phyloP scores from a whole-genome alignment of 2,888 invertebrate genomes.

The Didymodactylos carnosus region DNA sequence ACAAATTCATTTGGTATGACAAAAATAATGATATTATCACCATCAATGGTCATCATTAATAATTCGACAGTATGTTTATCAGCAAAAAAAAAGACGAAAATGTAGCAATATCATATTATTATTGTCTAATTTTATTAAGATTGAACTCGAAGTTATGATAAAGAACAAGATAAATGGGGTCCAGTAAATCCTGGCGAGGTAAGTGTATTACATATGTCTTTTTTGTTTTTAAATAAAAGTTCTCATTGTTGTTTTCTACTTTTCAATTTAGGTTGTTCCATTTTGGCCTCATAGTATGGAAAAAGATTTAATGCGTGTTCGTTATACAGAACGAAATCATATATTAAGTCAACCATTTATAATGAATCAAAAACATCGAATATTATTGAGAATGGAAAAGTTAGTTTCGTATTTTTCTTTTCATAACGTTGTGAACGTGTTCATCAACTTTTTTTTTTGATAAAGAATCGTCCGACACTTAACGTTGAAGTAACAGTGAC shows the following conservation, averaged over 20 bases:
- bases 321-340: neutral
- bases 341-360: constrained; percentile 13
- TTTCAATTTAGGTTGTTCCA: neutral
- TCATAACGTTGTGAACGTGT: neutral
- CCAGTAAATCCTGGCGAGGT: neutral
- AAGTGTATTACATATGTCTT: neutral
- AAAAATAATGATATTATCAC: constrained; percentile 82
- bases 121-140: constrained; percentile 25
- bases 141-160: constrained; percentile 50
- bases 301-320: neutral
- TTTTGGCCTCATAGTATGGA: constrained; percentile 10
- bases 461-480: constrained; percentile 33
- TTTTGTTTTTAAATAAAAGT: neutral
- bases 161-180: constrained; percentile 9
- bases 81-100: neutral
- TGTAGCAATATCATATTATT: neutral
- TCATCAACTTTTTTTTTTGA: neutral
- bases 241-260: too few species aligned
- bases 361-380: constrained; percentile 15
- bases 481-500: constrained; percentile 59
- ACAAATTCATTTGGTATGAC: constrained; percentile 74
- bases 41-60: constrained; percentile 74
- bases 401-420: neutral
- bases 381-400: constrained; percentile 2
- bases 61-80: neutral